Base-by-base conservation (phyloP, 2,113 vertebrate species). In the Propithecus coquereli region DNA sequence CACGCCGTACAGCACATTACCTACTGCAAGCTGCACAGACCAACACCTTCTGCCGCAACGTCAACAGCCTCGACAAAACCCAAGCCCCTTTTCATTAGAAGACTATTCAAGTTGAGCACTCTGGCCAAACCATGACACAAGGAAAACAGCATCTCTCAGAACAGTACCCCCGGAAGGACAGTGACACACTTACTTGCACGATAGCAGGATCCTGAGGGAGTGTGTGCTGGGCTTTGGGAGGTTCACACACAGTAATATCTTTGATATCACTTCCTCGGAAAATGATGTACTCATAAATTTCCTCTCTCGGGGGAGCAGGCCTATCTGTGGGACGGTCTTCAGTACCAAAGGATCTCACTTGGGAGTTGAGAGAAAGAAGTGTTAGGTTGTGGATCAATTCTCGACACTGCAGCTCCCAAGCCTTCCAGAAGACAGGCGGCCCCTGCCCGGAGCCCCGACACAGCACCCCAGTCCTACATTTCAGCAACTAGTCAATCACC, bases 201-300 rank as follows among this genome's bases (percentile, higher is more conserved):
- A 99, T 99, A 17, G 99, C 99, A 95, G 99, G 99, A 96, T 99
- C 99, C 82, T 99, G 99, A 32, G 99, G 99, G 22, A 99, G 98
- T 34, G 99, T 97, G 92, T 99, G 99, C 71, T 99, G 99, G n/a
- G 99, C 98, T 96, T 99, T 99, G 4, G 99, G 99, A 92, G 99
- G 98, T 95, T 99, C 99, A 96, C 99, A 99, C 50, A 99, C 98
- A 1, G 99, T 98, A 47, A 99, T 99, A 71, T 99, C 99, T 96
- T 99, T 99, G 96, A 99, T 99, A 95, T 99, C 99, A 93, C 99
- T 99, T 59, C 99, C 99, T 70, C 99, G 98, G 97, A 99, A 99
- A 90, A 99, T 99, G 86, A 99, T 99, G 96, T 99, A 99, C 90
- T 99, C 99, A 40, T 99, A 99, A 76, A 99, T 98, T n/a, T 99